Base-by-base conservation (phyloP, 30 jellyfish, hydroid and myxozoan species). In the Mastigias papua region DNA sequence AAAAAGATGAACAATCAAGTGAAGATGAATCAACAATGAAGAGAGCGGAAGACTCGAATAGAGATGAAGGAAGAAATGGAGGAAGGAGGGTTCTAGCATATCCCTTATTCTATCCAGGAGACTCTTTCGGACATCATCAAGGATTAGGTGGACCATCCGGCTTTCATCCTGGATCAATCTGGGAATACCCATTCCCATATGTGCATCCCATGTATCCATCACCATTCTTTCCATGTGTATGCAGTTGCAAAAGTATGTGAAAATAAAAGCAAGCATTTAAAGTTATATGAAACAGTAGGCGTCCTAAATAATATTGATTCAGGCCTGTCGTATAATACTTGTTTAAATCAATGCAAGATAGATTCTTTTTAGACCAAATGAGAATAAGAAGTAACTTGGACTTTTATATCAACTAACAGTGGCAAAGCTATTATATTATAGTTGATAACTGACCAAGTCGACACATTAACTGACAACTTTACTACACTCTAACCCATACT, bases 121-220 rank as follows among this genome's bases (percentile, higher is more conserved):
- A 42, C 37, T 86, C 46, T 34, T 35, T 72, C 31, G 89, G 63
- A 86, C n/a, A 31, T 32, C 78, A 62, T 1, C 65, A 42, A 16
- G 51, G 65, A n/a, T 37, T 11, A n/a, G 95, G 95, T 26, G 95
- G 95, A 4, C 95, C 95, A 26, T 70, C 75, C 13, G 92, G 82
- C 35, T 94, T 80, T 69, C 90, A 80, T 81, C 99, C 99, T 25
- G 99, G 98, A 3, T 84, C 90, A 50, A 48, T 94, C 19, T 94
- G 99, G 99, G 92, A 94, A 72, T 94, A 94, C 58, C 99, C 99
- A 25, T 94, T 89, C 73, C 99, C 99, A 0, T 94, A 82, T 72
- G 95, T 72, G 33, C 99, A 94, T 66, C 99, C 97, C 4, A 88
- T 87, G 87, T 94, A 94, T 72, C 94, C 95, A 54, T 58, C 84